These are phyloP conservation scores for Drosophila tsacasi DNA, from an alignment of 1,140 invertebrate genomes.

Conservation along the genomic window DNA sequence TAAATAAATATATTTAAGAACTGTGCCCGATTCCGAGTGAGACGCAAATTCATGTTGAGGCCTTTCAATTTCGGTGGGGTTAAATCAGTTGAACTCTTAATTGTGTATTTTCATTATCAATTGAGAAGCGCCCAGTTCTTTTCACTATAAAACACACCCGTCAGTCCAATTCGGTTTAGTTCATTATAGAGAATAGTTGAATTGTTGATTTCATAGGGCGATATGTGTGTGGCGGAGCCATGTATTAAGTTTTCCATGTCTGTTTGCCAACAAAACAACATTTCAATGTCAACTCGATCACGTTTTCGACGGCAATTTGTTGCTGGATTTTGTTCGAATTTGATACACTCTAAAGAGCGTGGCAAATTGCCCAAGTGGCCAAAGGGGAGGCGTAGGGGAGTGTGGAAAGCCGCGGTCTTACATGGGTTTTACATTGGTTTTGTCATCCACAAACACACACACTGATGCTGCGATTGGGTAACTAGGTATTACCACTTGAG, in stretches of 20 bases:
- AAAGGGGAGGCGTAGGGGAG: neutral
- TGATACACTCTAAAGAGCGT: conserved; percentile 77
- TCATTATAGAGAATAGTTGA: conserved; percentile 12
- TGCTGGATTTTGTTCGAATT: conserved; percentile 57
- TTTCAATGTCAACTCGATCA: conserved; percentile 77
- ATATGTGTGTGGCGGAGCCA: conserved; percentile 21
- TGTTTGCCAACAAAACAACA: conserved; percentile 48
- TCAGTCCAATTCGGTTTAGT: conserved; percentile 21
- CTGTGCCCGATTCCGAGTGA: conserved; percentile 9
- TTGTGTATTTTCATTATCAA: conserved; percentile 74
- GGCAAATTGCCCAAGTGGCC: conserved; percentile 61
- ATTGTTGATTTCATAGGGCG: conserved; percentile 49
- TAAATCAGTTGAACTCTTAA: conserved; percentile 75
- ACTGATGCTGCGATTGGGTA: conserved; percentile 38
- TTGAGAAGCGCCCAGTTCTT: conserved; percentile 59
- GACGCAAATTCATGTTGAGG: conserved; percentile 39
- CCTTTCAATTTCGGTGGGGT: conserved; percentile 63
- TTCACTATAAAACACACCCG: conserved; percentile 22
- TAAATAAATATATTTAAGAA: conserved; percentile 2
- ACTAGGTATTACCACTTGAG: conserved; percentile 27
- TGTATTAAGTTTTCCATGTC: conserved; percentile 51
- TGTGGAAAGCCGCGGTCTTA: conserved; percentile 20
- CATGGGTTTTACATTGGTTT: conserved; percentile 60
- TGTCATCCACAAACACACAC: conserved; percentile 58
- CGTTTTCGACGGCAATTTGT: conserved; percentile 75